Conservation (phyloP, 2,113 vertebrate genomes). For the Nannobrachium achirus region DNA sequence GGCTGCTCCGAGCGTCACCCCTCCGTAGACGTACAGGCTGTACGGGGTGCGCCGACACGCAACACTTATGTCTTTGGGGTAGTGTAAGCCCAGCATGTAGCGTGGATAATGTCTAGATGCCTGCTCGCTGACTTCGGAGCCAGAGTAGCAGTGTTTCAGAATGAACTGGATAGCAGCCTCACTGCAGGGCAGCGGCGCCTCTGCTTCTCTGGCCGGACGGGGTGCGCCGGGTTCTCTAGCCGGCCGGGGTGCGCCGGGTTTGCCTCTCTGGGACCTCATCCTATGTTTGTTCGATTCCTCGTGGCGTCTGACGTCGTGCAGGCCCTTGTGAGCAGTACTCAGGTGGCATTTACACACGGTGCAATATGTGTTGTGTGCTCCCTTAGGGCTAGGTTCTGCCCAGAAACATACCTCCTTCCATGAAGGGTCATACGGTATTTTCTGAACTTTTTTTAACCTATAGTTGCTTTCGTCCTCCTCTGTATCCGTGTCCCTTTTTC, state of each 20-base stretch:
- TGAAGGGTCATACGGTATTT: slow-evolving; percentile 37
- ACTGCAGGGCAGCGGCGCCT: slow-evolving; percentile 41
- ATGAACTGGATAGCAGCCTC: slow-evolving; percentile 66
- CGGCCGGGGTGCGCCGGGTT: too few relatives aligned
- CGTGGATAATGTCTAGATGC: slow-evolving; percentile 38
- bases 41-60: slow-evolving; percentile 71
- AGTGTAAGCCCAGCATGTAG: slow-evolving; percentile 60
- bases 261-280: neutral
- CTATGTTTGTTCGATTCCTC: slow-evolving; percentile 57
- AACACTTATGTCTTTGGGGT: slow-evolving; percentile 64
- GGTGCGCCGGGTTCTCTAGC: too few relatives aligned
- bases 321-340: slow-evolving; percentile 43
- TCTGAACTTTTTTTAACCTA: too few relatives aligned
- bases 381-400: slow-evolving; percentile 60
- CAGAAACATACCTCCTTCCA: slow-evolving; percentile 71
- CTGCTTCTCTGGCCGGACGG: neutral
- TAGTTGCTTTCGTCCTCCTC: too few relatives aligned
- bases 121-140: slow-evolving; percentile 19
- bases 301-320: slow-evolving; percentile 63
- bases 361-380: slow-evolving; percentile 69
- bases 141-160: slow-evolving; percentile 46
- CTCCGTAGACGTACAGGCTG: slow-evolving; percentile 72
- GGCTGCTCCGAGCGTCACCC: slow-evolving; percentile 44
- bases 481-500: too few relatives aligned
- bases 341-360: slow-evolving; percentile 62